Evolutionary conservation across 2,113 vertebrate species (phyloP).

Genomic region (Sakesphorus luctuosus): DNA sequence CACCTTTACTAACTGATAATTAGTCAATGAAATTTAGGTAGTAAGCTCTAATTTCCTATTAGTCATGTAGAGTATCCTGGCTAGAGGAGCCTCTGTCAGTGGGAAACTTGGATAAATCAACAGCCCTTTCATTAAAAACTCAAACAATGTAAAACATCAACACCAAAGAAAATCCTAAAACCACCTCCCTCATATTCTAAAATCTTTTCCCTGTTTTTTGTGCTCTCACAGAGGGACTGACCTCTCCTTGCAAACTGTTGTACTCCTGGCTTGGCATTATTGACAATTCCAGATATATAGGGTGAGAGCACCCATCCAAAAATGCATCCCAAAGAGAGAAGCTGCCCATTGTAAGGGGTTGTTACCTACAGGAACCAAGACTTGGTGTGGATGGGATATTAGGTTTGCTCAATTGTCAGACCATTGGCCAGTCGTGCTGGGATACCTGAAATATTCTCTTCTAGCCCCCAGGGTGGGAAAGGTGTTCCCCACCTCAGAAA

Average conservation of each 20-base stretch:
- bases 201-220: neutral
- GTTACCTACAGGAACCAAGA: neutral
- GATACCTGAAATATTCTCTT: neutral
- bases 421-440: neutral
- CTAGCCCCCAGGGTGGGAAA: neutral
- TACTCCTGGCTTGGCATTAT: neutral
- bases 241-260: neutral
- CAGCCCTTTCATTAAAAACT: fast-evolving
- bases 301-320: neutral
- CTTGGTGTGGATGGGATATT: neutral
- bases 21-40: neutral
- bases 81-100: neutral
- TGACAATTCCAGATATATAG: neutral
- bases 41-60: neutral
- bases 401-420: neutral
- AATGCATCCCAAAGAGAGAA: neutral
- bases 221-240: neutral
- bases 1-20: neutral
- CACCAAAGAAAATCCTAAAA: neutral
- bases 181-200: neutral
- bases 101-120: neutral
- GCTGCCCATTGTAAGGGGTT: fast-evolving
- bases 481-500: neutral
- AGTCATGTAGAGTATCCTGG: neutral
- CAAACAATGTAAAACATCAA: neutral